Conservation (phyloP, 2,888 invertebrate species). For the Dynastes grantii region DNA sequence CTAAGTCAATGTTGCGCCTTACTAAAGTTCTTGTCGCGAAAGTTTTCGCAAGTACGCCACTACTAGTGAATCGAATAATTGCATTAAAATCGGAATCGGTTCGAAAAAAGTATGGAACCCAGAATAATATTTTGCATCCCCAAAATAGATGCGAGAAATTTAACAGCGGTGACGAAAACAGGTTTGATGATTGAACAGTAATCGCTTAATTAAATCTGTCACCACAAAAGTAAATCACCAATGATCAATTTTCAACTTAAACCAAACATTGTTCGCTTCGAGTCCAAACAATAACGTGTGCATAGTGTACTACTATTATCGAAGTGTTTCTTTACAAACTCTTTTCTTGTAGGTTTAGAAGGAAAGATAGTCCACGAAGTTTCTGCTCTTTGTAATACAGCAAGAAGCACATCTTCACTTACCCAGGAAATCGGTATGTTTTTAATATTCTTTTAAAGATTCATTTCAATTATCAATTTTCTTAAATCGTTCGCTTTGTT, state of each 20-base stretch:
- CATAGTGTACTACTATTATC: background rate
- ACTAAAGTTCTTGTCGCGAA: conserved; percentile 46
- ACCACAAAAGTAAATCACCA: background rate
- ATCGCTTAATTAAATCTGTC: conserved; percentile 38
- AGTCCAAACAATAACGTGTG: conserved; percentile 26
- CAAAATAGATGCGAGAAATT: conserved; percentile 59
- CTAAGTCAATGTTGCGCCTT: conserved; percentile 42
- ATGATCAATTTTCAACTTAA: conserved; percentile 15
- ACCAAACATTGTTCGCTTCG: conserved; percentile 7
- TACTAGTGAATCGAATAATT: conserved; percentile 15
- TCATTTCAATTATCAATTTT: too few species aligned
- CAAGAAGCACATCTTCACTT: background rate
- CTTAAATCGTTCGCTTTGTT: background rate
- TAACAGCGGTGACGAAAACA: conserved; percentile 27
- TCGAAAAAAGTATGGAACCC: conserved; percentile 61
- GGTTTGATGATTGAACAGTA: conserved; percentile 40
- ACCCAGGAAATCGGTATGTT: conserved; percentile 33
- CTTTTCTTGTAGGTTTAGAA: conserved; percentile 37
- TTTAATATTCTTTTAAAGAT: background rate
- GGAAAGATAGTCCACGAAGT: conserved; percentile 30
- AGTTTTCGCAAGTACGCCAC: background rate
- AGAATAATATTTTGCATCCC: conserved; percentile 64
- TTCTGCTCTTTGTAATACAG: conserved; percentile 20
- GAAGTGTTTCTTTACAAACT: conserved; percentile 15
- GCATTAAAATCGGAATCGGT: background rate